A percentile compares a stretch with the other conserved stretches of the same genome.
These are phyloP conservation scores for rabbit (Oryctolagus cuniculus) DNA, from an alignment of 2,113 vertebrate genomes.

Conservation along the genomic window DNA sequence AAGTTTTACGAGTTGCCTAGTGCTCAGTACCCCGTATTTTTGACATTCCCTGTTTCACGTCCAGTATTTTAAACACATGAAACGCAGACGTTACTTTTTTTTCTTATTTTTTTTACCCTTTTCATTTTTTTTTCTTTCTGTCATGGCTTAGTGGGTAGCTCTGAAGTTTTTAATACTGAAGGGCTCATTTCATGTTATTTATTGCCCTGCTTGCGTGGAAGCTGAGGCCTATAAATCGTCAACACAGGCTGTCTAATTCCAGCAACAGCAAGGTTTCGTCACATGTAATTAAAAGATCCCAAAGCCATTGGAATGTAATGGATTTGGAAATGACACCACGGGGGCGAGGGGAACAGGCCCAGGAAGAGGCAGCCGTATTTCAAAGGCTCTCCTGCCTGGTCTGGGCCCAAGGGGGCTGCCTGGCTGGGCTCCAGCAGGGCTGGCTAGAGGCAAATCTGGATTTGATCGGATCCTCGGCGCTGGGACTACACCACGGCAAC, in stretches of 20 bases:
- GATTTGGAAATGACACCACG: constrained; percentile 88
- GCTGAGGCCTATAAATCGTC: constrained; percentile 88
- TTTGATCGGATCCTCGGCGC: constrained; percentile 50
- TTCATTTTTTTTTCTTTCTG: constrained; percentile 72
- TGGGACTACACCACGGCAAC: not conserved
- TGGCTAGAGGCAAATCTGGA: constrained; percentile 35
- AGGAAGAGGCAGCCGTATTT: constrained; percentile 86
- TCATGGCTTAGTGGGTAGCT: constrained; percentile 84
- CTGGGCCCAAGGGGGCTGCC: constrained; percentile 62
- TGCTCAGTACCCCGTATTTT: constrained; percentile 59
- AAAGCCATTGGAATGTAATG: constrained; percentile 89
- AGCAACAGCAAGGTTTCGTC: constrained; percentile 87
- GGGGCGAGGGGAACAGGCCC: constrained; percentile 82
- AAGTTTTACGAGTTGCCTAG: constrained; percentile 81
- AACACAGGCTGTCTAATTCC: constrained; percentile 87
- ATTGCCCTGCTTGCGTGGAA: constrained; percentile 84
- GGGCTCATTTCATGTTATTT: constrained; percentile 89
- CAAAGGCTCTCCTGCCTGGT: constrained; percentile 79
- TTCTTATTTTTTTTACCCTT: constrained; percentile 67
- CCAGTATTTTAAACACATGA: constrained; percentile 83
- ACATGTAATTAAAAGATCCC: constrained; percentile 91
- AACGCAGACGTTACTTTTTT: constrained; percentile 58
- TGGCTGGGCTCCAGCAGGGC: constrained; percentile 62
- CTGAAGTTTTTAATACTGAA: constrained; percentile 89
- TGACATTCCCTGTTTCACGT: constrained; percentile 72